Percentiles rank a stretch among this genome's conserved stretches.
These are phyloP conservation scores for Petrophora chlorosata DNA, from an alignment of 2,888 invertebrate species.

Conservation along the genomic window DNA sequence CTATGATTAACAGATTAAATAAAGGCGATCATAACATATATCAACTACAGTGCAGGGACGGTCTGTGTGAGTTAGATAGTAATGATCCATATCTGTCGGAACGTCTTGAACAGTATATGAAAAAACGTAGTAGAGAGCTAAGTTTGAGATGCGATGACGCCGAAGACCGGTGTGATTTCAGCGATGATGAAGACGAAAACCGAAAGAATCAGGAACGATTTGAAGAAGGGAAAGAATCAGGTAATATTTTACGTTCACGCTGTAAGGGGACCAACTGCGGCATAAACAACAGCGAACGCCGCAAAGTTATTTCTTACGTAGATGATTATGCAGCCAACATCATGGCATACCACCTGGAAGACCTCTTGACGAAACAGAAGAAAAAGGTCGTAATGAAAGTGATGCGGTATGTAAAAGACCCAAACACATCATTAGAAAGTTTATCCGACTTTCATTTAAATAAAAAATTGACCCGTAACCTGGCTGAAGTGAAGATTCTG, in stretches of 20 bases:
- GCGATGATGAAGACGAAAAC: too few species aligned
- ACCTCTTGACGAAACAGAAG: neutral
- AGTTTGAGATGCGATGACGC: neutral
- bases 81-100: neutral
- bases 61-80: neutral
- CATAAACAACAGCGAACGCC: neutral
- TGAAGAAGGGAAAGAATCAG: too few species aligned
- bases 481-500: too few species aligned
- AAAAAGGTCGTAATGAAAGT: neutral
- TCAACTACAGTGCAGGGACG: too few species aligned
- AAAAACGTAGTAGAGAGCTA: neutral
- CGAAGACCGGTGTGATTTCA: too few species aligned
- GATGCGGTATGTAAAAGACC: conserved; percentile 1
- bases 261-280: neutral
- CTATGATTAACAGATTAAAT: too few species aligned
- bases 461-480: too few species aligned
- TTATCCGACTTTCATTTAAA: neutral
- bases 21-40: too few species aligned
- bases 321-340: neutral
- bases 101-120: neutral
- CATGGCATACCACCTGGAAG: conserved; percentile 3
- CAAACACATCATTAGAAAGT: neutral
- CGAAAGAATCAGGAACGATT: too few species aligned
- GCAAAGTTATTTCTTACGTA: neutral
- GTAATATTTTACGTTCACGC: too few species aligned